phyloP scores from a whole-genome alignment of 1,140 invertebrate species.

The Halictus rubicundus region DNA sequence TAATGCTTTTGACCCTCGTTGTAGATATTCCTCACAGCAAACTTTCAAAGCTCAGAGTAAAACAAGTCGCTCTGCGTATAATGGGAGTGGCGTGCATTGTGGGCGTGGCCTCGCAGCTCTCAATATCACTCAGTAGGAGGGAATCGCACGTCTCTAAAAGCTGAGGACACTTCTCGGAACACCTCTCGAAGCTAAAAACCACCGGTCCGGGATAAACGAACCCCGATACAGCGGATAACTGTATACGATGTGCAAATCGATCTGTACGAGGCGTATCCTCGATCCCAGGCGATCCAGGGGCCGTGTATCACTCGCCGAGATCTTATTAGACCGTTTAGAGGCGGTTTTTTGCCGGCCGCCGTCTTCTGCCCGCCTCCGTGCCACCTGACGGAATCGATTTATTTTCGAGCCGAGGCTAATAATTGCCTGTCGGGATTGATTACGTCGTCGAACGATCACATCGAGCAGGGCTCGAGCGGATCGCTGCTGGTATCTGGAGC shows the following conservation, averaged over 20 bases:
- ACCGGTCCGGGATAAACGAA: too few relatives aligned
- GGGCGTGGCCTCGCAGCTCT: too few relatives aligned
- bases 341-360: background rate
- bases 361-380: background rate
- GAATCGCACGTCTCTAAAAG: too few relatives aligned
- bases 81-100: too few relatives aligned
- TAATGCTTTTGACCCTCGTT: too few relatives aligned
- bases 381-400: slow-evolving; percentile 15
- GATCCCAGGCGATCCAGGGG: background rate
- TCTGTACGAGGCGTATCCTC: slow-evolving; percentile 41
- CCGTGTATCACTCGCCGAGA: background rate
- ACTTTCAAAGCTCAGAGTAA: too few relatives aligned
- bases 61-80: too few relatives aligned
- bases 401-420: slow-evolving; percentile 18
- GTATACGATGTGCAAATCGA: slow-evolving; percentile 61
- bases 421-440: slow-evolving; percentile 34
- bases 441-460: background rate
- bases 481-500: background rate
- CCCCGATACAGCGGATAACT: slow-evolving; percentile 61
- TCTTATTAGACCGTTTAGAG: slow-evolving; percentile 38
- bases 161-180: too few relatives aligned
- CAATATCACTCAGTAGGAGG: too few relatives aligned
- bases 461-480: background rate
- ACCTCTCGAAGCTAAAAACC: too few relatives aligned
- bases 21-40: too few relatives aligned